These are phyloP conservation scores for Stratiolaelaps scimitus DNA, from an alignment of 1,140 invertebrate genomes.

Conservation along the genomic window DNA sequence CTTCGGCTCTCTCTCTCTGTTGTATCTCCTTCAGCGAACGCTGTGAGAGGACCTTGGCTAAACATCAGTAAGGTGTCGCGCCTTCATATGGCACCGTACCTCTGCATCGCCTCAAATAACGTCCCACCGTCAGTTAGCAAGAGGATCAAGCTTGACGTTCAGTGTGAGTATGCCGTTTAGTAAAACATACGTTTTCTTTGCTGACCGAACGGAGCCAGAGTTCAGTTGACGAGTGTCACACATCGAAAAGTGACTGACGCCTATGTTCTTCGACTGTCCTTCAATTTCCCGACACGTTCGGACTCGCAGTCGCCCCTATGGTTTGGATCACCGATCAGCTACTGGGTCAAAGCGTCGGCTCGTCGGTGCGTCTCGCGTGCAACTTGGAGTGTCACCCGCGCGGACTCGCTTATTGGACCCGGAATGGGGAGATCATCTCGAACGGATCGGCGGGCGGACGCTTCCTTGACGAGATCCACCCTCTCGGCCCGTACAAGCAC, in stretches of 20 bases:
- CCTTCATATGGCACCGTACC: slow-evolving; percentile 75
- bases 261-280: no score
- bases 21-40: slow-evolving; percentile 47
- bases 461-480: background rate
- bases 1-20: background rate
- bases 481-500: slow-evolving; percentile 6
- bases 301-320: slow-evolving; percentile 44
- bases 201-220: no score
- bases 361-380: slow-evolving; percentile 42
- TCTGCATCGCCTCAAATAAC: slow-evolving; percentile 65
- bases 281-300: no score
- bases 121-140: slow-evolving; percentile 66
- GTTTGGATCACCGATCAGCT: slow-evolving; percentile 44
- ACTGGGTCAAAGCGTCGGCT: slow-evolving; percentile 41
- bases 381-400: slow-evolving; percentile 39
- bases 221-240: no score
- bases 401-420: slow-evolving; percentile 36
- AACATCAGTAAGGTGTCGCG: slow-evolving; percentile 71
- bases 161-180: slow-evolving; percentile 54
- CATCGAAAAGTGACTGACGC: no score
- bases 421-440: slow-evolving; percentile 7
- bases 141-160: slow-evolving; percentile 56
- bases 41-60: slow-evolving; percentile 62
- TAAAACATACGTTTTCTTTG: slow-evolving; percentile 1
- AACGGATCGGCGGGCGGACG: background rate